Evolutionary conservation across 2,113 vertebrate genomes (phyloP), one percentile per base, ranked within the genome.

Genomic region (Uropsilus gracilis): DNA sequence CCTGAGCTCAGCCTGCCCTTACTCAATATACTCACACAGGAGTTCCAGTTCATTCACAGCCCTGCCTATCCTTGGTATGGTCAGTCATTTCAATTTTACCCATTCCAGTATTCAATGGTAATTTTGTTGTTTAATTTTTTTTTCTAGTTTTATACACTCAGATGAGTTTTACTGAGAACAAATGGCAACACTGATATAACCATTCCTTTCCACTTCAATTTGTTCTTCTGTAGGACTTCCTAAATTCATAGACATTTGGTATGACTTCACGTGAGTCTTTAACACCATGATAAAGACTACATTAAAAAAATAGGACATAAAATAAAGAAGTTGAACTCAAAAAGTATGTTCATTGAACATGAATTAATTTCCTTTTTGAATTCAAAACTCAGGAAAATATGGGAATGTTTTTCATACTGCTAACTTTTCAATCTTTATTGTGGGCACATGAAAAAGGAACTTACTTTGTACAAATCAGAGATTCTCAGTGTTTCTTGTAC

Each of bases 321-420:
- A 82, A 28, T 84, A 81, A 76, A 57, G 61, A 88, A 57, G 9
- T 57, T 69, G n/a, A 90, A 50, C 16, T 86, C 22, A 26, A 17
- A 34, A 83, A 89, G 87, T 50, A 18, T 66, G 75, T 72, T 26
- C 6, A 81, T n/a, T 22, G 37, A 76, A 3, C 30, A 32, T 18
- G 46, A 3, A 48, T 87, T n/a, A 68, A 81, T 95, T 85, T n/a
- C n/a, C 12, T 11, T 94, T 90, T 83, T 92, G 66, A 73, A 57
- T 48, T 77, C 34, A 82, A 73, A 72, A 9, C 12, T 46, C 34
- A 84, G 53, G 14, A 71, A 86, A 64, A 64, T 59, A n/a, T 72
- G 39, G 22, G 20, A 80, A 30, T 64, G 18, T 3, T 1, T 87
- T 71, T 77, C 30, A 88, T n/a, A 46, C 46, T 85, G 44, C 63